phyloP scores from a whole-genome alignment of 2,113 vertebrate genomes.

The Antidorcas marsupialis region DNA sequence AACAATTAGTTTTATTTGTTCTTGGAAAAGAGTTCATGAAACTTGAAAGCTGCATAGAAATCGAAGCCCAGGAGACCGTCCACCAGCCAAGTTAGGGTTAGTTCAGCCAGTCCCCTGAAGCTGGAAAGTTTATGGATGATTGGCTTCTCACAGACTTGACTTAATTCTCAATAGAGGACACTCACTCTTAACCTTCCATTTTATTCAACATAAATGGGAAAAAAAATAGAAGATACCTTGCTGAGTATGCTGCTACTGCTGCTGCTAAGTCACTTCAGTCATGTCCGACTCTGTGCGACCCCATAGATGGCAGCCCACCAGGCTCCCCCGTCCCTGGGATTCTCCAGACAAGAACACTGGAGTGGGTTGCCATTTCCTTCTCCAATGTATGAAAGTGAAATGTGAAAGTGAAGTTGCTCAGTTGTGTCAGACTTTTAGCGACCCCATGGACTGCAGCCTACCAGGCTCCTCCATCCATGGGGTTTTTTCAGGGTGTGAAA shows the following conservation, averaged over 20 bases:
- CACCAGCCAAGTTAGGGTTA: neutral
- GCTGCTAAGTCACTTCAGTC: too few species aligned
- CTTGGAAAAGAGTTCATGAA: constrained; percentile 5
- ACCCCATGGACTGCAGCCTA: too few species aligned
- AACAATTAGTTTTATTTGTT: neutral
- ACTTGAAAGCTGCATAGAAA: neutral
- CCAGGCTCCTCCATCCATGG: too few species aligned
- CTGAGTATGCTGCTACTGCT: neutral
- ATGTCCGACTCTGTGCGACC: too few species aligned
- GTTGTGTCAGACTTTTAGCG: too few species aligned
- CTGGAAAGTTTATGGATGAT: constrained; percentile 24
- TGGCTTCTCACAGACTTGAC: constrained; percentile 12
- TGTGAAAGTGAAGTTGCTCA: too few species aligned
- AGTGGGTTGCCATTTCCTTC: too few species aligned
- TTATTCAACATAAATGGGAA: constrained; percentile 50
- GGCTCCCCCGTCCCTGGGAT: too few species aligned
- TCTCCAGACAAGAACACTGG: too few species aligned
- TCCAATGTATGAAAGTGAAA: too few species aligned
- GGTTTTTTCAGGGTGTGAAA: neutral
- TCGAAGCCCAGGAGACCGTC: neutral
- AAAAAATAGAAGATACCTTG: constrained; percentile 1
- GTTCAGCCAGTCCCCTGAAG: neutral
- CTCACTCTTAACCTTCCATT: constrained; percentile 52
- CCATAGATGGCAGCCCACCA: too few species aligned
- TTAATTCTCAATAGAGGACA: constrained; percentile 56